Base-by-base conservation (phyloP, 2,797 vertebrate genomes). In the Girardinus metallicus region DNA sequence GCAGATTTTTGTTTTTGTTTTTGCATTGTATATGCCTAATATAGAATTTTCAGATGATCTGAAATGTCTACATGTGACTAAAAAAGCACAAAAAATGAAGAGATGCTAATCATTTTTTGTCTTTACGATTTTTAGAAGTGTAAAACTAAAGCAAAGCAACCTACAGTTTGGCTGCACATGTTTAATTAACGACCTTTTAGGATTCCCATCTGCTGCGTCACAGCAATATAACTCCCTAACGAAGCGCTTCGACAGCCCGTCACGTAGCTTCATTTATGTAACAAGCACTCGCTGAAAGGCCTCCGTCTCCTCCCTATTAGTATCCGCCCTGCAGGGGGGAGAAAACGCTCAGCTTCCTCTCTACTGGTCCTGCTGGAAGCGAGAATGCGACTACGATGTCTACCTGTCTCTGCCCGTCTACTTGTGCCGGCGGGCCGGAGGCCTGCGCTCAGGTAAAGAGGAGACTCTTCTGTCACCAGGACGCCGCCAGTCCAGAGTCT, bases 301-400 rank as follows among this genome's bases (percentile, higher is more conserved):
- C 87, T 91, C 86, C 90, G 1, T 95, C 91, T 94, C 94, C 91
- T 93, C 91, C 91, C 85, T 89, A 90, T 93, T 93, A 95, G 96
- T 96, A 92, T 95, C 96, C 89, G 93, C 95, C 93, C 92, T 96
- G 86, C 95, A 96, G 88, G 93, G 95, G 91, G 96, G 94, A 82
- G 95, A 96, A 84, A 95, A 95, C 29, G 91, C 93, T 83, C 94
- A 95, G 90, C 95, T 96, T 88, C 96, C 96, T 0, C 95, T 96
- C 94, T 96, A 96, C 96, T 97, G 96, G 96, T 96, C 96, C 94
- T 96, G 95, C 92, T 97, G 96, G 96, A 97, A 96, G 94, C 95
- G 95, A 80, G 96, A 97, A 83, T 96, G 95, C 80, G 96, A 97
- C 92, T 96, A 96, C 89, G 96, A 97, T 83, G 96, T 96, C 92